A percentile compares a stretch with the other conserved stretches of the same genome.
Conservation (phyloP, 2,888 invertebrate species). For the Tetanocera ferruginea region DNA sequence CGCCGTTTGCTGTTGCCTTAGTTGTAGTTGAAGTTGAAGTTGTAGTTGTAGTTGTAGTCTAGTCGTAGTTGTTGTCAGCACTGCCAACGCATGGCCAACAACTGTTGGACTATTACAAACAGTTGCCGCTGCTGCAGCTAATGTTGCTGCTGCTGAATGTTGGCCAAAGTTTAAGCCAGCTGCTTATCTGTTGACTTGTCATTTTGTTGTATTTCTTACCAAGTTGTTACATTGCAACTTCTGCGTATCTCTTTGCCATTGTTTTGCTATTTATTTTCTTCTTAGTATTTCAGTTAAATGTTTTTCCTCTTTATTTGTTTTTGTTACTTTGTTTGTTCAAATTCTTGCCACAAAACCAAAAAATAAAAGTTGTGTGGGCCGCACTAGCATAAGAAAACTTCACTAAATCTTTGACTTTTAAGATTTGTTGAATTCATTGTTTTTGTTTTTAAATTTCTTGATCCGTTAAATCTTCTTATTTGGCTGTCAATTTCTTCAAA, state of each 20-base stretch:
- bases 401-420: too few relatives aligned
- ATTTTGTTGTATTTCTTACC: conserved; percentile 5
- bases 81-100: not conserved
- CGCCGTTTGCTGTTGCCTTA: too few relatives aligned
- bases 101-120: not conserved
- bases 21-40: too few relatives aligned
- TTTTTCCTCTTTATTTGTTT: not conserved
- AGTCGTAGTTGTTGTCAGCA: not conserved
- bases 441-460: too few relatives aligned
- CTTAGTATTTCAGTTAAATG: not conserved
- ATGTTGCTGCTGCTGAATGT: not conserved
- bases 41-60: too few relatives aligned
- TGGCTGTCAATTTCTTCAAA: too few relatives aligned
- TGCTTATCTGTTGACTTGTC: conserved; percentile 24
- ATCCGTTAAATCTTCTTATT: too few relatives aligned
- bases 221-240: not conserved
- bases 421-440: too few relatives aligned
- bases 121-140: not conserved
- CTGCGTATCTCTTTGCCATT: not conserved
- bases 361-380: too few relatives aligned
- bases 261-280: not conserved
- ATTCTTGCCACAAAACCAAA: too few relatives aligned
- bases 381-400: too few relatives aligned
- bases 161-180: not conserved
- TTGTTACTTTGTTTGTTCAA: not conserved